Base-by-base conservation (phyloP, 2,113 vertebrate species). In the Himantopus leucocephalus region DNA sequence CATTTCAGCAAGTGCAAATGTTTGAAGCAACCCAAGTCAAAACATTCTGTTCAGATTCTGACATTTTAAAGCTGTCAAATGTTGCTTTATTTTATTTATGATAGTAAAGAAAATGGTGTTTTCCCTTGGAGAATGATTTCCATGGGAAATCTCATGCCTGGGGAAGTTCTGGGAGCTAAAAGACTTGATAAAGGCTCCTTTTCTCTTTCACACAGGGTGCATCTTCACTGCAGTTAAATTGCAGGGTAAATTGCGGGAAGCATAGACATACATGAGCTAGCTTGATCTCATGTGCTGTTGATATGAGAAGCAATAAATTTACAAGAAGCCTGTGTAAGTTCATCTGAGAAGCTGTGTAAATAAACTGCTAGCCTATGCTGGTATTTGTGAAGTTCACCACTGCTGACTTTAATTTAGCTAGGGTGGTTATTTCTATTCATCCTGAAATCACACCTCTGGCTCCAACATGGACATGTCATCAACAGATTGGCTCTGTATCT, bases 11-110 rank as follows among this genome's bases (percentile, higher is more conserved):
- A 94, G 75, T 50, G 20, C 73, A 94, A 88, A 83, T 79, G 82
- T 85, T 96, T 71, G 67, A 93, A 93, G 55, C 78, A 76, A 92
- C 37, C 67, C 58, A 80, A 90, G 45, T 50, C 74, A 92, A 93
- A 97, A 93, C 66, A 95, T 90, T 93, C 82, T 93, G 81, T 76
- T 90, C 63, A 24, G 58, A 85, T 41, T 34, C 48, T 70, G 90
- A 73, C 48, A 55, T 83, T 89, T 48, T 78, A 68, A 72, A 87
- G 43, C 83, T 81, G 66, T 81, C 68, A 78, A 81, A 89, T 68
- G 23, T 60, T 82, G 48, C 48, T 53, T 27, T 35, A 32, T 82
- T 92, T 92, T 95, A 81, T 90, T 93, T 87, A 84, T 2, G 2
- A 78, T 48, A 43, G 56, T 24, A 52, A 87, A 80, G 43, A 68